Conservation (phyloP, 2,888 invertebrate genomes). For the Anagyrus pseudococci region DNA sequence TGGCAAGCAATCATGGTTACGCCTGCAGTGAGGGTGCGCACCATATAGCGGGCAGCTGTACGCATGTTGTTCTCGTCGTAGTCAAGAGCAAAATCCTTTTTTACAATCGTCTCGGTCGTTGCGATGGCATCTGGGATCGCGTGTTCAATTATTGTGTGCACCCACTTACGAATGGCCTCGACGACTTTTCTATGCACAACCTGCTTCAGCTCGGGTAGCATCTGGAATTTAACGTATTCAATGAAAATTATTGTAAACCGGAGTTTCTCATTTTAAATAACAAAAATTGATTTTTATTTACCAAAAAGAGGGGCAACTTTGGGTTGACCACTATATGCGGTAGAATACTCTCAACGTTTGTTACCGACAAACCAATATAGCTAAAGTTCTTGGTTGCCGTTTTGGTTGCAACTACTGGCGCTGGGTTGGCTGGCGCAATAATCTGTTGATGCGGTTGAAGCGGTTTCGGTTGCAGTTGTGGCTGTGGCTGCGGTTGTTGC, state of each 20-base stretch:
- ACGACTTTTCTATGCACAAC: slow-evolving; percentile 89
- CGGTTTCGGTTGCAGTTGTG: slow-evolving; percentile 58
- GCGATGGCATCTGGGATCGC: slow-evolving; percentile 96
- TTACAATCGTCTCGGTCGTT: slow-evolving; percentile 94
- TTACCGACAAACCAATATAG: slow-evolving; percentile 87
- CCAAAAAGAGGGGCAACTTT: slow-evolving; percentile 64
- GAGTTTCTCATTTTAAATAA: neutral
- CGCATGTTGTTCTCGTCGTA: slow-evolving; percentile 93
- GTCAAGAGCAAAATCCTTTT: slow-evolving; percentile 97
- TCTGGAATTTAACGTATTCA: slow-evolving; percentile 64
- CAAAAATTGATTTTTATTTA: slow-evolving; percentile 3
- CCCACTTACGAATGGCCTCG: slow-evolving; percentile 94
- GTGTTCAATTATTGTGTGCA: slow-evolving; percentile 93
- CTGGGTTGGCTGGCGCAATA: slow-evolving; percentile 68
- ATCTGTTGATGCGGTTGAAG: too few relatives aligned
- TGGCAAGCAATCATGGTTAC: slow-evolving; percentile 99
- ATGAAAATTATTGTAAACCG: neutral
- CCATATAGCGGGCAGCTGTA: slow-evolving; percentile 95
- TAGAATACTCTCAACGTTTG: slow-evolving; percentile 77
- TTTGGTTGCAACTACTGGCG: slow-evolving; percentile 71
- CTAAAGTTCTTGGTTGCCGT: slow-evolving; percentile 88
- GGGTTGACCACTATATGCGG: slow-evolving; percentile 83
- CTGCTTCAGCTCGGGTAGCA: slow-evolving; percentile 88
- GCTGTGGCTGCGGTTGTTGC: slow-evolving; percentile 48
- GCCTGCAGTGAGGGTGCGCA: slow-evolving; percentile 92